Base-by-base conservation (phyloP, 2,797 vertebrate species). In the Ctenosaura bakeri region DNA sequence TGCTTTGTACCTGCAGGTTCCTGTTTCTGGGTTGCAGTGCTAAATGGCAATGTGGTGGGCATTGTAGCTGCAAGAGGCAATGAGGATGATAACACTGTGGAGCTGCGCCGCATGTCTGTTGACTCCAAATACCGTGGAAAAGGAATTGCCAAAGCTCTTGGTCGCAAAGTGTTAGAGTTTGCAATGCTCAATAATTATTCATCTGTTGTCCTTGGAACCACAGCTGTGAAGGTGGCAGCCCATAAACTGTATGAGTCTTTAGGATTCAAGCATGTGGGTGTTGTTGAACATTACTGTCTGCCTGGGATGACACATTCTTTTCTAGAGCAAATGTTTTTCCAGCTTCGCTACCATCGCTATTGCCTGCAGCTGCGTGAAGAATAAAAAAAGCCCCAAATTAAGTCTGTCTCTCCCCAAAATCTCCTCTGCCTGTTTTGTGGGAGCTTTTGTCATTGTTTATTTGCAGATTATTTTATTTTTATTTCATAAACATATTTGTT, bases 181-280 rank as follows among this genome's bases (percentile, higher is more conserved):
- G 99, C 99, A 8, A 85, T 99, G 96, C 96, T 98, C 95, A 99
- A 99, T 98, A 98, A 99, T 97, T 99, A 98, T 95, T 98, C 99
- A 0, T 98, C 99, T 0, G 98, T 99, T 10, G 98, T 99, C 93
- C 97, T 99, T 91, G 99, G 99, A 90, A 99, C 99, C 66, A 99
- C 99, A 0, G 99, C 99, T 0, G 99, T 99, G 94, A 99, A 99
- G 97, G 95, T 99, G 98, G 99, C 99, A 0, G 99, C 99, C 93
- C 99, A 99, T 98, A 99, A 98, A 98, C 98, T 99, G 95, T 99
- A 99, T 12, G 99, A 99, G 97, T 99, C 99, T 12, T 98, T 99
- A 97, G 99, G 99, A 85, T 99, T 99, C 98, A 98, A 98, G 96
- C 98, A 98, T 88, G 97, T 98, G 93, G 98, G 98, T 81, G 98